phyloP scores from a whole-genome alignment of 2,797 vertebrate species.

The Acanthornis magna region DNA sequence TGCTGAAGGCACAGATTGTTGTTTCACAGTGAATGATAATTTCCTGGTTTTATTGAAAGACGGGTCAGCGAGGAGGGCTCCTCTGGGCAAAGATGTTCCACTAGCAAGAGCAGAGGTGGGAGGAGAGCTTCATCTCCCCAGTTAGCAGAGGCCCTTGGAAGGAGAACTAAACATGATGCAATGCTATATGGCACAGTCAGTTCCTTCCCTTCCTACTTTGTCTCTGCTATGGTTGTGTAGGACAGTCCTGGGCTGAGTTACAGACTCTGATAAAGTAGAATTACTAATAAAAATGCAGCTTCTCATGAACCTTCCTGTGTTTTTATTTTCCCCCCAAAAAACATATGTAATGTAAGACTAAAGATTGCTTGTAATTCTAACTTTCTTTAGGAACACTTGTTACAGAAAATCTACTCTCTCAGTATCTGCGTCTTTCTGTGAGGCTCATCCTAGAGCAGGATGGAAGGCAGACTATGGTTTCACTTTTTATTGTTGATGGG shows the following conservation, averaged over 20 bases:
- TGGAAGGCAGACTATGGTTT: neutral
- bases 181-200: neutral
- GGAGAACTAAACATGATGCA: neutral
- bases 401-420: neutral
- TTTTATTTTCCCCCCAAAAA: neutral
- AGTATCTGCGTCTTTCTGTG: neutral
- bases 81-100: neutral
- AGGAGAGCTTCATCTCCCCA: neutral
- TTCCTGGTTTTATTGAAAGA: neutral
- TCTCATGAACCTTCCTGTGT: neutral
- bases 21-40: neutral
- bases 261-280: neutral
- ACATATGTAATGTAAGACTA: neutral
- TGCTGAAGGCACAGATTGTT: neutral
- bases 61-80: neutral
- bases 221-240: neutral
- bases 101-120: neutral
- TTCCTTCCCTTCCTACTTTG: neutral
- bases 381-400: neutral
- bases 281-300: neutral
- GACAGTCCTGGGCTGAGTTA: neutral
- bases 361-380: neutral
- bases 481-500: neutral
- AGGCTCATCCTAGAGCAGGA: neutral
- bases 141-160: neutral